Base-by-base conservation (phyloP, 2,888 invertebrate species). In the Aspidiotus rigidus region DNA sequence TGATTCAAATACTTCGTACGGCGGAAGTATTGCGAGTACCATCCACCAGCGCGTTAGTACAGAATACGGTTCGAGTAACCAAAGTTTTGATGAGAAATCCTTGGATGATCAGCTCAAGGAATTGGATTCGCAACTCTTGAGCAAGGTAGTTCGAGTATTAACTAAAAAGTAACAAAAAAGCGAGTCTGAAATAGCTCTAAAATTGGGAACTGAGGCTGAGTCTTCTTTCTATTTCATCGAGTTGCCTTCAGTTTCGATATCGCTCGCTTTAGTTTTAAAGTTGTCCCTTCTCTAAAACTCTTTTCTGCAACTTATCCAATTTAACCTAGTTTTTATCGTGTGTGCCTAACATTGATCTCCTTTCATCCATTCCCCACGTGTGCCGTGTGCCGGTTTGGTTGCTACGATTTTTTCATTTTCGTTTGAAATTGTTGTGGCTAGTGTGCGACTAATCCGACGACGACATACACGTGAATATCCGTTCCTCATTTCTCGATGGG, bases 51-150 rank as follows among this genome's bases (percentile, higher is more conserved):
- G 70, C 16, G 67, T 66, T 40, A 70, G 69, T 40, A 72, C 72
- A n/a, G n/a, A n/a, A n/a, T n/a, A 28, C 28, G 5, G 28, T 44
- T 73, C 74, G 28, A 72, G 74, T 39, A 73, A 74, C 39, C 74
- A 74, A 59, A 83, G 85, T 73, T 88, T 87, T 79, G 88, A 88
- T 79, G 85, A 86, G 77, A 85, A 88, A 74, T 86, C 87, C 53
- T 81, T 89, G 75, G 89, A 89, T 78, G 87, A 87, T 79, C 88
- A 89, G 79, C 81, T 90, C 74, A 89, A 89, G 77, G 89, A 89
- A 79, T 83, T 90, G 74, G 89, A 90, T 80, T 88, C 87, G 72
- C 88, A 89, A 73, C 82, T 87, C 42, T 71, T 75, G 62, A 75
- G 75, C 74, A 75, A 75, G 75, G 75, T 75, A 75, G 62, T 62